A percentile compares a stretch with the other conserved stretches of the same genome.
Conservation (phyloP, 2,888 invertebrate species). For the Ochropleura plecta region DNA sequence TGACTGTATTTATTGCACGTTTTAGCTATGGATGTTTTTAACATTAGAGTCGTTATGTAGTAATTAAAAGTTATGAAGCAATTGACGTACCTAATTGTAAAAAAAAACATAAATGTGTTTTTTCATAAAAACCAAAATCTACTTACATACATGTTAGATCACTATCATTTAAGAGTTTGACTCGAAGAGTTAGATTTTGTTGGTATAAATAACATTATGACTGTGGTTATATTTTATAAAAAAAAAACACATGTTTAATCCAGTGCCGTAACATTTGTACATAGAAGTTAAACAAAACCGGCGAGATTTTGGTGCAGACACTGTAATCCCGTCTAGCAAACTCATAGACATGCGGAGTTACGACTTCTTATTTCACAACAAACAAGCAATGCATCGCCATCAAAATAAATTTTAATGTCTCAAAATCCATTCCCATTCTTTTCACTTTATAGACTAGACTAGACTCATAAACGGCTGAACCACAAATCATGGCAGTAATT, state of each 20-base stretch:
- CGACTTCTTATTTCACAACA: not conserved
- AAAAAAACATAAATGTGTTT: too few species aligned
- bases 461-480: slow-evolving; percentile 40
- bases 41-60: not conserved
- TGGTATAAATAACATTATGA: too few species aligned
- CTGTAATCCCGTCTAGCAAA: not conserved
- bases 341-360: not conserved
- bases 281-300: not conserved
- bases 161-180: too few species aligned
- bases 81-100: too few species aligned
- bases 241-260: too few species aligned
- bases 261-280: too few species aligned
- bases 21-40: not conserved
- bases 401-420: slow-evolving; percentile 1
- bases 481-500: slow-evolving; percentile 70
- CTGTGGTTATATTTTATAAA: too few species aligned
- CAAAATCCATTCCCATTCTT: slow-evolving; percentile 37
- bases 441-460: slow-evolving; percentile 43
- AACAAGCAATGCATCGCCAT: slow-evolving; percentile 1
- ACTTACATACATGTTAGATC: too few species aligned
- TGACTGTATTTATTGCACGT: not conserved
- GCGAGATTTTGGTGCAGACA: not conserved
- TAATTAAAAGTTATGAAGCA: not conserved
- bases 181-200: too few species aligned
- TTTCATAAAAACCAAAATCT: too few species aligned